Evolutionary conservation across 2,888 invertebrate species (phyloP).

Genomic region (Dryobota labecula): DNA sequence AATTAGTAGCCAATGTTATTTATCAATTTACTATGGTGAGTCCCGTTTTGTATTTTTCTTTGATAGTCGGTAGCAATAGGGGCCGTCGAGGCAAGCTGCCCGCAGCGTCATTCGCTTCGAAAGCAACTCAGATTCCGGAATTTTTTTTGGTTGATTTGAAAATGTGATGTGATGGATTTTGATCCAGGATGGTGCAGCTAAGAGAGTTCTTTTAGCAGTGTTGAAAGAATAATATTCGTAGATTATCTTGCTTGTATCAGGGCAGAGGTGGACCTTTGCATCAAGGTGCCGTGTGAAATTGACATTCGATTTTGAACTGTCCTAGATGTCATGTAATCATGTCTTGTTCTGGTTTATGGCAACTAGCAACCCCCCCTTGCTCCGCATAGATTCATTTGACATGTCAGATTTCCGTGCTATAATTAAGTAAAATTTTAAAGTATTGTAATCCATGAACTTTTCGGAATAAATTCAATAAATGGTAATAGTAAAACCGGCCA

Average conservation of each 20-base stretch:
- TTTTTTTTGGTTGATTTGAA: not conserved
- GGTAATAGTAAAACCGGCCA: not conserved
- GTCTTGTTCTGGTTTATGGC: not conserved
- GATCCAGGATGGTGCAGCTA: not conserved
- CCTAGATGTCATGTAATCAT: not conserved
- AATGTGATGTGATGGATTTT: not conserved
- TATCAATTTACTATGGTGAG: conserved; percentile 85
- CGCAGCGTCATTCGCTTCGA: not conserved
- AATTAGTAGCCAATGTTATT: conserved; percentile 85
- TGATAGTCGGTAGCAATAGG: not conserved
- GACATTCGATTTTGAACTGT: not conserved
- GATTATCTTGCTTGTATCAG: too few relatives aligned
- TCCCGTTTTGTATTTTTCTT: conserved; percentile 33
- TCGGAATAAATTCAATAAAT: not conserved
- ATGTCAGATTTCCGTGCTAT: not conserved
- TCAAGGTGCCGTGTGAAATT: conserved; percentile 12
- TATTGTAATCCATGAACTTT: not conserved
- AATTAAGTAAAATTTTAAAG: not conserved
- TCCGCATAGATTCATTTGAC: not conserved
- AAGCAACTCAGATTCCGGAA: not conserved
- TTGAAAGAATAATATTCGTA: not conserved
- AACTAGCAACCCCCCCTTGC: not conserved
- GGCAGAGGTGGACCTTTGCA: not conserved
- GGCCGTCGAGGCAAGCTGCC: too few relatives aligned
- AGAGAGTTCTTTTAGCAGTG: not conserved